Evolutionary conservation across 2,888 invertebrate genomes (phyloP).

Genomic region (Heliothis peltigera): DNA sequence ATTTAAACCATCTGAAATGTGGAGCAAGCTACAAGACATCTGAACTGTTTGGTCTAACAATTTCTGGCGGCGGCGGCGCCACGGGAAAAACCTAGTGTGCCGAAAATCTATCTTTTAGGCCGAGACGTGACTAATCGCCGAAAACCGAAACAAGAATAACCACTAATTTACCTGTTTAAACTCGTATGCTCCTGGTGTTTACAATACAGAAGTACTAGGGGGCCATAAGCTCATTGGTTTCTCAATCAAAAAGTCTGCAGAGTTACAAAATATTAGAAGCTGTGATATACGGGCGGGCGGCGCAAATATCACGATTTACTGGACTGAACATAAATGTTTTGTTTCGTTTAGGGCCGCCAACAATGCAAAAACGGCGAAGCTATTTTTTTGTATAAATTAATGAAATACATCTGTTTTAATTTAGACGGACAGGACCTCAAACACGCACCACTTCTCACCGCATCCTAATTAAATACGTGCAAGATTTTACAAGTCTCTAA

Average conservation of each 20-base stretch:
- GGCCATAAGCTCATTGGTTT: conserved; percentile 35
- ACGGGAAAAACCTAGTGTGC: background rate
- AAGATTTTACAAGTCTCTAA: no score
- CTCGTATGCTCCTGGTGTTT: conserved; percentile 25
- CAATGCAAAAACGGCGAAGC: background rate
- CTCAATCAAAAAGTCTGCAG: conserved; percentile 47
- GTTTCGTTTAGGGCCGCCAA: conserved; percentile 38
- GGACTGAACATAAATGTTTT: conserved; percentile 23
- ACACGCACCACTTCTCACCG: no score
- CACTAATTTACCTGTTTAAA: conserved; percentile 33
- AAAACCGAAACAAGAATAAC: conserved; percentile 20
- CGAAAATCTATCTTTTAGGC: conserved; percentile 25
- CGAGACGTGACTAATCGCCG: conserved; percentile 41
- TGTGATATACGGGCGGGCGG: conserved; percentile 17
- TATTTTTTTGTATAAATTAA: no score
- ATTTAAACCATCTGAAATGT: no score
- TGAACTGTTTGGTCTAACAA: no score
- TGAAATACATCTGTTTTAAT: no score
- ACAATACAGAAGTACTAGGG: conserved; percentile 43
- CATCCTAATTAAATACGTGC: no score
- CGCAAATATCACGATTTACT: conserved; percentile 30
- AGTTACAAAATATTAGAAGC: conserved; percentile 14
- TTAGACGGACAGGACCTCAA: no score
- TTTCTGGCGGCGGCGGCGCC: no score
- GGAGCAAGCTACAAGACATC: no score